Evolutionary conservation across 64 coral and sea anemone genomes (phyloP).

Genomic region (Pocillopora damicornis): DNA sequence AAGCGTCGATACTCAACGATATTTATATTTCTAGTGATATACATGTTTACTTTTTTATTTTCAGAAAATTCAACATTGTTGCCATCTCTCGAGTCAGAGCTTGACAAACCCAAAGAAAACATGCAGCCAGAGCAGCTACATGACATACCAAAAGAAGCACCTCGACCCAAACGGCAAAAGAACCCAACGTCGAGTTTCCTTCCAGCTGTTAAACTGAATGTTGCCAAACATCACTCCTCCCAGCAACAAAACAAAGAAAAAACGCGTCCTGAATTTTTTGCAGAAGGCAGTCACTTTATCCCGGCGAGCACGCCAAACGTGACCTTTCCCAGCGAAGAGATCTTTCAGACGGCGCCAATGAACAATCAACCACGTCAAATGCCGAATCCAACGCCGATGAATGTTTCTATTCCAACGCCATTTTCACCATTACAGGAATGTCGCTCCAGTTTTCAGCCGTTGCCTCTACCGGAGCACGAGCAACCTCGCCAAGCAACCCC

Average conservation of each 20-base stretch:
- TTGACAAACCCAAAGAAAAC: slow-evolving; percentile 11
- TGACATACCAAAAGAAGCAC: not conserved
- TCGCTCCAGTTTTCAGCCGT: slow-evolving; percentile 11
- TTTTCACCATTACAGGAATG: not conserved
- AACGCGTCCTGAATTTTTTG: not conserved
- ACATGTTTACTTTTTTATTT: not conserved
- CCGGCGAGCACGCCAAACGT: not conserved
- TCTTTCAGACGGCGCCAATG: slow-evolving; percentile 4
- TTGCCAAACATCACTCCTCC: not conserved
- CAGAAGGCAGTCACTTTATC: not conserved
- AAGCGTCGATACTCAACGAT: too few relatives aligned
- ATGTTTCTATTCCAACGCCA: not conserved
- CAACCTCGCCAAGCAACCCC: not conserved
- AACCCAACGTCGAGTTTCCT: not conserved
- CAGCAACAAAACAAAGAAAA: not conserved
- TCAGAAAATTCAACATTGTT: not conserved
- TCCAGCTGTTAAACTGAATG: not conserved
- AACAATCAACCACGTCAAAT: slow-evolving; percentile 11
- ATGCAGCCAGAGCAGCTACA: not conserved
- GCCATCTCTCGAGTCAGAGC: not conserved
- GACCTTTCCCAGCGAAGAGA: not conserved
- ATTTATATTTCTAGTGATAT: not conserved
- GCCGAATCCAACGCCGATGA: not conserved
- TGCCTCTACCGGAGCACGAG: not conserved
- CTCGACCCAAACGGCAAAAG: not conserved